phyloP scores from a whole-genome alignment of 2,113 vertebrate species.

The Mystacornis crossleyi region DNA sequence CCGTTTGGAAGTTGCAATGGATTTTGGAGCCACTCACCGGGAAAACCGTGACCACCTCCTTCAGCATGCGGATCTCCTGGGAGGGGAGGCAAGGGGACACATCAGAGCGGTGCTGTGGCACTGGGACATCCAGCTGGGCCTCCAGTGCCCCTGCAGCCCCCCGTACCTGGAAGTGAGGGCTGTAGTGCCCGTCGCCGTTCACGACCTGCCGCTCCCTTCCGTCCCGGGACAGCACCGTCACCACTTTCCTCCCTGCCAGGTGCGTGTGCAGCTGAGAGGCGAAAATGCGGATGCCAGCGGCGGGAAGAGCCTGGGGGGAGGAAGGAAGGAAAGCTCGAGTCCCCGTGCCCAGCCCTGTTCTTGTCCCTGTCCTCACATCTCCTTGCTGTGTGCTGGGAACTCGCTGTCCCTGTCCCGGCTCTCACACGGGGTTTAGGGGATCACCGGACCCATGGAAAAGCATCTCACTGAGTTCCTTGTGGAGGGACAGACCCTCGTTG shows the following conservation, averaged over 20 bases:
- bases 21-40: constrained; percentile 79
- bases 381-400: not conserved
- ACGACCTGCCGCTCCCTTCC: constrained; percentile 82
- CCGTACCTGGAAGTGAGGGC: constrained; percentile 92
- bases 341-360: fast-evolving
- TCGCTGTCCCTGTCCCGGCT: fast-evolving
- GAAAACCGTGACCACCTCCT: constrained; percentile 79
- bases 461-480: not conserved
- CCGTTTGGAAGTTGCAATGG: fast-evolving
- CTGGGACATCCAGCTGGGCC: fast-evolving
- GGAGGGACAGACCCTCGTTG: not conserved
- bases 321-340: not conserved
- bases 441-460: not conserved
- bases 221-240: constrained; percentile 80
- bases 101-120: fast-evolving
- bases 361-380: not conserved
- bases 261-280: constrained; percentile 98
- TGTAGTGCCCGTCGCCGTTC: constrained; percentile 92
- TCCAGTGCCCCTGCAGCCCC: not conserved
- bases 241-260: constrained; percentile 85
- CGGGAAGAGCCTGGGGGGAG: constrained; percentile 81
- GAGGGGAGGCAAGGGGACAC: not conserved
- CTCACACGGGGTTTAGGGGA: fast-evolving
- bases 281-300: constrained; percentile 86
- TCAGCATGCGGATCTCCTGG: constrained; percentile 92